These are phyloP conservation scores for Mythimna albipuncta DNA, from an alignment of 2,888 invertebrate species.

Conservation along the genomic window DNA sequence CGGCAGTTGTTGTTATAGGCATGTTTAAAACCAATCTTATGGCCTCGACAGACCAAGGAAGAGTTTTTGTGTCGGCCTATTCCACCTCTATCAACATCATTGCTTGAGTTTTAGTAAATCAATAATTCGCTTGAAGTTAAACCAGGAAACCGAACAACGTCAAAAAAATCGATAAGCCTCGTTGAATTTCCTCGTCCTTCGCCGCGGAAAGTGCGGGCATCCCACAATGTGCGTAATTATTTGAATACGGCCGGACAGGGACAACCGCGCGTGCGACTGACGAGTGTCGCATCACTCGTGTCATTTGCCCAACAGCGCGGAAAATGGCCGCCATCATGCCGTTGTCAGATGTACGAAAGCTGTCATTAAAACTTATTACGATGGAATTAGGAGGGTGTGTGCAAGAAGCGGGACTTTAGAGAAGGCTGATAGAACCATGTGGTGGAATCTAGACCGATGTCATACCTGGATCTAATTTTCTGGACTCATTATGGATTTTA, in stretches of 20 bases:
- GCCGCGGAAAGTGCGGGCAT: constrained; percentile 20
- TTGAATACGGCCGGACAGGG: constrained; percentile 41
- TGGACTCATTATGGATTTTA: neutral
- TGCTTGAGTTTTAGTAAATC: too few relatives aligned
- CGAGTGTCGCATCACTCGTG: constrained; percentile 53
- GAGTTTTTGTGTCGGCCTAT: too few relatives aligned
- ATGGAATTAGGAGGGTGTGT: constrained; percentile 25
- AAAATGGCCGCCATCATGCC: constrained; percentile 50
- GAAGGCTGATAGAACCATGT: neutral
- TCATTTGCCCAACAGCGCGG: constrained; percentile 53
- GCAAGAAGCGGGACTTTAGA: neutral
- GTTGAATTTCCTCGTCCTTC: neutral
- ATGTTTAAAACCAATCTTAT: too few relatives aligned
- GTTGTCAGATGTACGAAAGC: constrained; percentile 39
- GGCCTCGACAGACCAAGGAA: too few relatives aligned
- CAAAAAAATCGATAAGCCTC: neutral
- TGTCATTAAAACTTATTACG: constrained; percentile 45
- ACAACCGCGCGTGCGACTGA: constrained; percentile 48
- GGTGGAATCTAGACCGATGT: neutral
- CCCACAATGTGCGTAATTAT: constrained; percentile 57
- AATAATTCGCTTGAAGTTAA: too few relatives aligned
- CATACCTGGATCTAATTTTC: neutral
- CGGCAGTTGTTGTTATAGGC: neutral
- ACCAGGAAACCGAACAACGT: too few relatives aligned
- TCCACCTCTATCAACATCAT: too few relatives aligned